phyloP scores from a whole-genome alignment of 1,140 invertebrate species.

The Anoplophora glabripennis region DNA sequence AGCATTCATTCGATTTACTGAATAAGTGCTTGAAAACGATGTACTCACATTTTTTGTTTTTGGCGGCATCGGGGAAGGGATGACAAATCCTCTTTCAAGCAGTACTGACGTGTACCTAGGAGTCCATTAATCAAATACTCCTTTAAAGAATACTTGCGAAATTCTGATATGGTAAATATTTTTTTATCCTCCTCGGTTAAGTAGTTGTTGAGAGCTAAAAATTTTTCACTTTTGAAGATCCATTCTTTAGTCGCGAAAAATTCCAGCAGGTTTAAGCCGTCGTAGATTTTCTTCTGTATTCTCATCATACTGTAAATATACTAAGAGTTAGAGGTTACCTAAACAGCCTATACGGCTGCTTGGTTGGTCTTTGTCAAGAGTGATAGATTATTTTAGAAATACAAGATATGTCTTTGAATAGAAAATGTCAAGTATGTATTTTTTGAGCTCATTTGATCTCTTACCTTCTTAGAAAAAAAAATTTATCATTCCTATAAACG shows the following conservation, averaged over 20 bases:
- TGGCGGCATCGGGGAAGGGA: conserved; percentile 71
- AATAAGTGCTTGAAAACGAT: too few species aligned
- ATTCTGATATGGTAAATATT: conserved; percentile 63
- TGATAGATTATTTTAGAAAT: too few species aligned
- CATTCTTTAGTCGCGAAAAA: conserved; percentile 91
- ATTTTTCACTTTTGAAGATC: conserved; percentile 75
- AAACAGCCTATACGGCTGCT: too few species aligned
- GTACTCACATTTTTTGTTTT: conserved; percentile 70
- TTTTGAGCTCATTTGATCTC: too few species aligned
- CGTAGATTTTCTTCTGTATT: conserved; percentile 68
- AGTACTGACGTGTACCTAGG: conserved; percentile 72
- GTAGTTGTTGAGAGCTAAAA: conserved; percentile 60
- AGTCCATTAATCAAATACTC: conserved; percentile 66
- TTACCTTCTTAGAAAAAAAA: too few species aligned
- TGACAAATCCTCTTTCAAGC: conserved; percentile 78
- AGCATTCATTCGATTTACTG: too few species aligned
- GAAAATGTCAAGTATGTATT: too few species aligned
- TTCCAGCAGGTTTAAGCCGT: conserved; percentile 74
- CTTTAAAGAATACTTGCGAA: conserved; percentile 54
- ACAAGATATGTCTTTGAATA: too few species aligned
- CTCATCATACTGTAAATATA: conserved; percentile 67
- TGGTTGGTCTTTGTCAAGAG: too few species aligned
- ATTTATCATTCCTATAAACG: too few species aligned
- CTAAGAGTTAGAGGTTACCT: too few species aligned
- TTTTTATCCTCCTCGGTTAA: conserved; percentile 65